Conservation (phyloP, 2,797 vertebrate genomes). For the Muscicapa comitata region DNA sequence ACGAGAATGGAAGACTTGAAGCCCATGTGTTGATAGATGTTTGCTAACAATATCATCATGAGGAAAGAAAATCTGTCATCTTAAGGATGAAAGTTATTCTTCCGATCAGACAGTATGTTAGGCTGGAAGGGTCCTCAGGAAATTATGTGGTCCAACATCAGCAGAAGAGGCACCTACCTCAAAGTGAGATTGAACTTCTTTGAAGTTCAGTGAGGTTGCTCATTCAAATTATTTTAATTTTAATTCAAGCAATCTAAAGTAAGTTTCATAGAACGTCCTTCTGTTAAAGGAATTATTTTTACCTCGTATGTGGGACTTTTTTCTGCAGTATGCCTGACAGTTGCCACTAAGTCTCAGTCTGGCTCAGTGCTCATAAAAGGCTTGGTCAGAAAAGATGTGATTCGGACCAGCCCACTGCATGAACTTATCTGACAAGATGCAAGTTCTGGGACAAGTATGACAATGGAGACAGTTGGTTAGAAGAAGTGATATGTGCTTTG, state of each 20-base stretch:
- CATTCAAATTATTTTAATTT: not conserved
- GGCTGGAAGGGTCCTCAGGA: not conserved
- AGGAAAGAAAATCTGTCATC: not conserved
- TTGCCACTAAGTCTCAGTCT: not conserved
- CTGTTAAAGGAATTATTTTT: not conserved
- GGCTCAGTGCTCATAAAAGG: not conserved
- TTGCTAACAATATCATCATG: not conserved
- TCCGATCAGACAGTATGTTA: not conserved
- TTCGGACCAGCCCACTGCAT: not conserved
- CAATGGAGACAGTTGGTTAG: not conserved
- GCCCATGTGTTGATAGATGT: not conserved
- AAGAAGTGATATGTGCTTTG: not conserved
- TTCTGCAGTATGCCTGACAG: fast-evolving
- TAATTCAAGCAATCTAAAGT: not conserved
- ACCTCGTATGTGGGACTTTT: not conserved
- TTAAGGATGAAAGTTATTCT: not conserved
- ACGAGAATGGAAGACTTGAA: not conserved
- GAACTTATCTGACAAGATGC: not conserved
- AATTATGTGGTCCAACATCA: not conserved
- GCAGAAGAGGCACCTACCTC: not conserved
- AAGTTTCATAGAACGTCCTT: not conserved
- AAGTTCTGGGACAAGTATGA: not conserved
- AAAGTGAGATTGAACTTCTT: not conserved
- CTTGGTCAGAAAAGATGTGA: not conserved
- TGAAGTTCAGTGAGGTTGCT: not conserved